phyloP scores from a whole-genome alignment of 2,113 vertebrate genomes.

The Bujurquina vittata region DNA sequence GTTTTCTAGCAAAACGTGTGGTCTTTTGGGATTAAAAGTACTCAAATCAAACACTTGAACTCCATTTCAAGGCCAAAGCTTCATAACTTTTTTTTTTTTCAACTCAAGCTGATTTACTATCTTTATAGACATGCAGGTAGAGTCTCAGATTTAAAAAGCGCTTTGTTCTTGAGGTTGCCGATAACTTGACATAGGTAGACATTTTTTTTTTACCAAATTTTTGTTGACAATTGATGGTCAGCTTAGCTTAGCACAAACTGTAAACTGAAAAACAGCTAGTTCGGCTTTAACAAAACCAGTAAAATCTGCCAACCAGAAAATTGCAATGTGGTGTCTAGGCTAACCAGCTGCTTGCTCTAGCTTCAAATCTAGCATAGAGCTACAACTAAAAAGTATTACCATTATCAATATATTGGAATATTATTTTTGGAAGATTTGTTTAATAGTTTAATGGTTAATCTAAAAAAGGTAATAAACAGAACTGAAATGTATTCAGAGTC shows the following conservation, averaged over 20 bases:
- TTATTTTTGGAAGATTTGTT: no score
- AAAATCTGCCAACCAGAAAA: neutral
- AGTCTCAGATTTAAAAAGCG: neutral
- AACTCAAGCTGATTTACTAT: neutral
- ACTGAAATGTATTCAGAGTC: neutral
- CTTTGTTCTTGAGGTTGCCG: neutral
- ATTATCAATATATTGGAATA: no score
- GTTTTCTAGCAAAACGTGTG: neutral
- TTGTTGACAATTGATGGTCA: neutral
- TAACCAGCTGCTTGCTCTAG: neutral
- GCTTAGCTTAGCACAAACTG: neutral
- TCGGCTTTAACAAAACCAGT: neutral
- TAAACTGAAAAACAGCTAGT: constrained; percentile 1
- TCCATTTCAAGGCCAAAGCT: neutral
- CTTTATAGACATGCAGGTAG: neutral
- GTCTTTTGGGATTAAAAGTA: neutral
- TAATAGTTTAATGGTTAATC: no score
- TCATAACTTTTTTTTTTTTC: neutral
- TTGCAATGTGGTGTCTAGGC: neutral
- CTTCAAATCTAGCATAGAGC: neutral
- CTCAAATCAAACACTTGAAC: neutral
- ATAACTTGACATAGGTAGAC: no score
- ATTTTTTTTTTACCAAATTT: neutral
- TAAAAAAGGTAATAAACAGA: no score
- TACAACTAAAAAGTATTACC: neutral